A percentile compares a stretch with the other conserved stretches of the same genome.
phyloP scores from a whole-genome alignment of 2,888 invertebrate species.

The Cryptus viduatorius region DNA sequence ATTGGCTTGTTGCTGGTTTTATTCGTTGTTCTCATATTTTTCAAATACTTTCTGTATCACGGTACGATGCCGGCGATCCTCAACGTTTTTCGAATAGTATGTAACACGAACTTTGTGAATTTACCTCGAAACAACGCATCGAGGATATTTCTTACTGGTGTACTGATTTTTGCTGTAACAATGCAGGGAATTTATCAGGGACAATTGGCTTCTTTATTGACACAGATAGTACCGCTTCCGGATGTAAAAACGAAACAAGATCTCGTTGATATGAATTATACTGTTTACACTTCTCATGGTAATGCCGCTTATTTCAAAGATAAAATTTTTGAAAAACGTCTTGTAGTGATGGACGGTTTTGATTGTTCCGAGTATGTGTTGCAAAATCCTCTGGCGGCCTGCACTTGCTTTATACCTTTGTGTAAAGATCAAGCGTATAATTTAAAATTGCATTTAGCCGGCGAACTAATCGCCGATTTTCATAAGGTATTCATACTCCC shows the following conservation, averaged over 20 bases:
- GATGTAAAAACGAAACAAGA: neutral
- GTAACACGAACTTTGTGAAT: neutral
- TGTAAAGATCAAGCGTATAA: too few species aligned
- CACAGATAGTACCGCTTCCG: neutral
- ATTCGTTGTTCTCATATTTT: neutral
- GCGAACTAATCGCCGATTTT: too few species aligned
- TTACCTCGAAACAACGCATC: neutral
- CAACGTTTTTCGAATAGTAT: neutral
- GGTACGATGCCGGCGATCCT: neutral
- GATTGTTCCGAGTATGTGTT: too few species aligned
- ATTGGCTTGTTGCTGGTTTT: neutral
- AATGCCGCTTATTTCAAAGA: neutral
- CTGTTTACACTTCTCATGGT: too few species aligned
- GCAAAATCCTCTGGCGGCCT: too few species aligned
- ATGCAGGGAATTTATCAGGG: slow-evolving; percentile 20
- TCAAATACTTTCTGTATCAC: neutral
- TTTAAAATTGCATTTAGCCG: too few species aligned
- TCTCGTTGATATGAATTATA: neutral
- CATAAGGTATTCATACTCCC: too few species aligned
- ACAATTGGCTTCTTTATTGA: neutral
- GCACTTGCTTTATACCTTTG: too few species aligned
- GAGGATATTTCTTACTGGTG: neutral
- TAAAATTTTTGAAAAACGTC: neutral
- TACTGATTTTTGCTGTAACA: neutral
- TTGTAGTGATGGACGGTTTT: too few species aligned